Evolutionary conservation across 2,797 vertebrate species (phyloP).

Genomic region (Liparis tanakae): DNA sequence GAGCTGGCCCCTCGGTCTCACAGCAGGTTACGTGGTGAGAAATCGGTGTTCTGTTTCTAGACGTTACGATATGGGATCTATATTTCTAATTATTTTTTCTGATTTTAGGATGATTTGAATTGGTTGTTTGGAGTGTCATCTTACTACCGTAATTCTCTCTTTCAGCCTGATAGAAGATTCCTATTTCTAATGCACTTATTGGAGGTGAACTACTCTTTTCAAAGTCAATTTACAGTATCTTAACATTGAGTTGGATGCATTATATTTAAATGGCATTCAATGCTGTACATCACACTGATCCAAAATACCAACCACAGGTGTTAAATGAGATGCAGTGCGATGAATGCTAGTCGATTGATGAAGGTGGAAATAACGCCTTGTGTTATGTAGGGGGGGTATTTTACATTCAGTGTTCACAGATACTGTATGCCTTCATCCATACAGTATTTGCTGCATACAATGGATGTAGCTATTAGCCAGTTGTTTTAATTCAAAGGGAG

Average conservation of each 20-base stretch:
- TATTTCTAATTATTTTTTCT: slow-evolving; percentile 72
- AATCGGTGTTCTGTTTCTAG: slow-evolving; percentile 53
- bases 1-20: slow-evolving; percentile 57
- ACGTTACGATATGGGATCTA: slow-evolving; percentile 69
- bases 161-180: slow-evolving; percentile 35
- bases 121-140: slow-evolving; percentile 68
- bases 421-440: slow-evolving; percentile 32
- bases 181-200: not conserved
- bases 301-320: slow-evolving; percentile 69
- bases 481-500: slow-evolving; percentile 22
- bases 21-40: slow-evolving; percentile 56
- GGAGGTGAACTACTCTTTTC: slow-evolving; percentile 12
- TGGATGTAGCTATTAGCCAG: slow-evolving; percentile 19
- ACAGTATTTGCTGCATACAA: slow-evolving; percentile 23
- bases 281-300: slow-evolving; percentile 46
- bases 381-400: slow-evolving; percentile 55
- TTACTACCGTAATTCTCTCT: slow-evolving; percentile 55
- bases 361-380: slow-evolving; percentile 41
- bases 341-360: slow-evolving; percentile 46
- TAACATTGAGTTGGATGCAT: slow-evolving; percentile 27
- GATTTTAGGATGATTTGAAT: slow-evolving; percentile 71
- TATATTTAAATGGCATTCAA: slow-evolving; percentile 61
- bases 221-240: slow-evolving; percentile 29
- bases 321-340: slow-evolving; percentile 76
- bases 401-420: slow-evolving; percentile 52